Evolutionary conservation across 2,888 invertebrate species (phyloP).

Genomic region (Argynnis bischoffii): DNA sequence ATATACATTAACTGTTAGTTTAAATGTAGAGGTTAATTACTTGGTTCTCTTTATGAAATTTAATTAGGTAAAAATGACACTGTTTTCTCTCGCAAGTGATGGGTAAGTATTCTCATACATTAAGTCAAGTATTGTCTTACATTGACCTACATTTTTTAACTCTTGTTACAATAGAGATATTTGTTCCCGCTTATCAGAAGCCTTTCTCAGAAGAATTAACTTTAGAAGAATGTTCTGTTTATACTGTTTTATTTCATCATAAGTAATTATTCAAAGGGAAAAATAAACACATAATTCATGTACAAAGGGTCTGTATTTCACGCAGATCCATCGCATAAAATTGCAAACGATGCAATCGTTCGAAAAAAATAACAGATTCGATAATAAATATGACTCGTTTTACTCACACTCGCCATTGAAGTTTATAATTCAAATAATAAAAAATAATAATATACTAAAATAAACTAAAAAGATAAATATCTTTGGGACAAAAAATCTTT

Average conservation of each 20-base stretch:
- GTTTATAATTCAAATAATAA: conserved; percentile 48
- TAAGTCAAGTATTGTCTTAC: conserved; percentile 28
- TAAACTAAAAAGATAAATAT: conserved; percentile 55
- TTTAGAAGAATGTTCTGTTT: neutral
- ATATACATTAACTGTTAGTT: conserved; percentile 2
- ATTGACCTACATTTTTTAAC: conserved; percentile 29
- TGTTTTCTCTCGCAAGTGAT: conserved; percentile 15
- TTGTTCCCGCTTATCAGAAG: neutral
- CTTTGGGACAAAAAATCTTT: conserved; percentile 73
- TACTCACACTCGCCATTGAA: conserved; percentile 55
- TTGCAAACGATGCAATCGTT: conserved; percentile 49
- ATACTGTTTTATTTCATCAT: neutral
- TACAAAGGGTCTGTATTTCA: conserved; percentile 47
- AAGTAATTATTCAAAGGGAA: neutral
- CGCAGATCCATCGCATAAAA: conserved; percentile 62
- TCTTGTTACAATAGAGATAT: conserved; percentile 34
- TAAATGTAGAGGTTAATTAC: conserved; percentile 25
- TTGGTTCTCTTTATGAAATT: conserved; percentile 26
- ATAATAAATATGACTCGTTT: conserved; percentile 58
- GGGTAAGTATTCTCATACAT: conserved; percentile 13
- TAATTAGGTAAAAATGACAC: conserved; percentile 16
- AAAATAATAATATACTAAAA: conserved; percentile 48
- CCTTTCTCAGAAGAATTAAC: conserved; percentile 6
- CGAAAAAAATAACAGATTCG: conserved; percentile 49
- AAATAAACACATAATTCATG: conserved; percentile 20